Conservation (phyloP, 2,888 invertebrate genomes). For the Lobophora halterata region DNA sequence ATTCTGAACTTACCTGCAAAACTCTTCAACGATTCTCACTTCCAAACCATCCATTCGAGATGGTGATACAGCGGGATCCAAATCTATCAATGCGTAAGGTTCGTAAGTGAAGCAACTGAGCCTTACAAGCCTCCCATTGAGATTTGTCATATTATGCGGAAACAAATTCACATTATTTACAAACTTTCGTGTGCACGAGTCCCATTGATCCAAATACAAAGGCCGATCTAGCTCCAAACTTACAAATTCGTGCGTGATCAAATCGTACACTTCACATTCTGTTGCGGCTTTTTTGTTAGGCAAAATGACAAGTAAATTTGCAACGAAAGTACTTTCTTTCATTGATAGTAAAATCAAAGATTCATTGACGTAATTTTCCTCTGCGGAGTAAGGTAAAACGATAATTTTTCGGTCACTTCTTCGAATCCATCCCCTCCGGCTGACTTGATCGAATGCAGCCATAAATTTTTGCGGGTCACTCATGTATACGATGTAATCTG, state of each 20-base stretch:
- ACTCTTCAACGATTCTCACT: conserved; percentile 70
- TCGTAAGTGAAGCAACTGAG: conserved; percentile 81
- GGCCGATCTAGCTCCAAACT: conserved; percentile 50
- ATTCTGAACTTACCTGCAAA: conserved; percentile 70
- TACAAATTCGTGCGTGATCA: conserved; percentile 66
- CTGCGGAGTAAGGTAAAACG: conserved; percentile 49
- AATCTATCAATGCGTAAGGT: conserved; percentile 77
- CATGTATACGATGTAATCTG: conserved; percentile 66
- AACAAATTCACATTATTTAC: conserved; percentile 56
- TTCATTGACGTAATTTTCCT: conserved; percentile 23
- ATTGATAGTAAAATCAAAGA: conserved; percentile 48
- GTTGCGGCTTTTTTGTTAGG: conserved; percentile 30
- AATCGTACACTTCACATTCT: conserved; percentile 47
- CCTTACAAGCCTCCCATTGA: conserved; percentile 68
- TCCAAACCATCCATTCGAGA: conserved; percentile 78
- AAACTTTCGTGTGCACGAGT: conserved; percentile 56
- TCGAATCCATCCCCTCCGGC: conserved; percentile 57
- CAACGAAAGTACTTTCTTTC: conserved; percentile 53
- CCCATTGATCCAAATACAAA: conserved; percentile 62
- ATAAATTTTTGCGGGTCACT: conserved; percentile 58
- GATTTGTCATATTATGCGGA: conserved; percentile 69
- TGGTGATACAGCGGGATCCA: conserved; percentile 48
- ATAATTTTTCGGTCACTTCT: conserved; percentile 70
- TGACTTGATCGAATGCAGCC: conserved; percentile 56
- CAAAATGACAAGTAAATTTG: conserved; percentile 56